phyloP scores from a whole-genome alignment of 2,888 invertebrate species.

The Tiliacea aurago region DNA sequence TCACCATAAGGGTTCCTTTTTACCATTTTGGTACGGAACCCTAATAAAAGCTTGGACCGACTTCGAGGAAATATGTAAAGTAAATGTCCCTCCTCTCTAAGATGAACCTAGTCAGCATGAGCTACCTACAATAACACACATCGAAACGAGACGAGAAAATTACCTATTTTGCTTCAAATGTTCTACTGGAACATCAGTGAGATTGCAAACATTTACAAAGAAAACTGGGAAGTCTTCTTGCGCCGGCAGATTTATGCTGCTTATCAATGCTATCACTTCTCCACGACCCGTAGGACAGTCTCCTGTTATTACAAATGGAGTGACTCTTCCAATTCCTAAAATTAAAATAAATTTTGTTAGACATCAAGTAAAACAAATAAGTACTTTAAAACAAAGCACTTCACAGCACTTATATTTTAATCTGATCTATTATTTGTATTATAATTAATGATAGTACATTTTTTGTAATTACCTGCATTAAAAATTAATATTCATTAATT shows the following conservation, averaged over 20 bases:
- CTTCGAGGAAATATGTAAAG: not conserved
- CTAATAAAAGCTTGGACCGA: too few species aligned
- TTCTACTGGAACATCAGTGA: constrained; percentile 77
- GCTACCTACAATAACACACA: too few species aligned
- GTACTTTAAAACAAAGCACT: not conserved
- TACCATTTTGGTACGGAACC: too few species aligned
- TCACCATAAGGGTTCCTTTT: too few species aligned
- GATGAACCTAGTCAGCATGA: too few species aligned
- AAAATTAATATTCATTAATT: too few species aligned
- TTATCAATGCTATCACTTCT: constrained; percentile 79
- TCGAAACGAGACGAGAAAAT: not conserved
- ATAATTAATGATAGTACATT: not conserved
- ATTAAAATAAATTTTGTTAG: not conserved
- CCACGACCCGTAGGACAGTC: constrained; percentile 74
- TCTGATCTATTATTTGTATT: not conserved
- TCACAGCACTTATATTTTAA: not conserved
- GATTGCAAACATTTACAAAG: constrained; percentile 80
- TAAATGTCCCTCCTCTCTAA: not conserved
- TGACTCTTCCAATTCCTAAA: constrained; percentile 79
- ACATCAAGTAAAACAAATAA: not conserved
- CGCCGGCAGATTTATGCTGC: constrained; percentile 81
- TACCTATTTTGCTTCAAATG: constrained; percentile 77
- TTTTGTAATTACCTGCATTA: too few species aligned
- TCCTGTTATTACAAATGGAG: constrained; percentile 73
- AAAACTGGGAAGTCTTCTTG: constrained; percentile 81